These are phyloP conservation scores for Semnornis frantzii DNA, from an alignment of 2,113 vertebrate species.

Conservation along the genomic window DNA sequence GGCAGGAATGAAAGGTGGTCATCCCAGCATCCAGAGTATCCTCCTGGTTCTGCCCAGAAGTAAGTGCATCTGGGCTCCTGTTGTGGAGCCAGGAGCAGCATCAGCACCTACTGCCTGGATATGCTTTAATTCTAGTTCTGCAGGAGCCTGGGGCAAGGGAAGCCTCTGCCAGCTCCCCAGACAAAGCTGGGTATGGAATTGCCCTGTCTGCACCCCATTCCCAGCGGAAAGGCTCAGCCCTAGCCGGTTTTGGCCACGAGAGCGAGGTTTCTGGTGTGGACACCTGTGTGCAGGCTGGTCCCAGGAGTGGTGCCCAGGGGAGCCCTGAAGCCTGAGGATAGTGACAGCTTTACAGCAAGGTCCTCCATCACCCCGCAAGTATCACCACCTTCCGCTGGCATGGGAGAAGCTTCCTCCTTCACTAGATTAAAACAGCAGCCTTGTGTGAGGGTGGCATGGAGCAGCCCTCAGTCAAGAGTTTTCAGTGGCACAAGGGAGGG, in stretches of 20 bases:
- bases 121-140: background rate
- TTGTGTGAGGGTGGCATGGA: background rate
- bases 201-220: background rate
- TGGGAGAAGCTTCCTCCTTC: background rate
- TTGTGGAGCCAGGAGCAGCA: background rate
- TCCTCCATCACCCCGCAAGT: background rate
- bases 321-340: background rate
- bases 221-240: background rate
- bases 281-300: background rate
- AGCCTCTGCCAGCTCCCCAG: background rate
- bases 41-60: background rate
- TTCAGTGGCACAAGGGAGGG: background rate
- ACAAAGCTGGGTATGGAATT: background rate
- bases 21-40: background rate
- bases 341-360: rapidly evolving
- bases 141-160: background rate
- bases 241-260: background rate
- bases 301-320: background rate
- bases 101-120: rapidly evolving
- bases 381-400: background rate
- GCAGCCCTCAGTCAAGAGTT: background rate
- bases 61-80: background rate
- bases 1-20: background rate
- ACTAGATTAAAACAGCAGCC: background rate
- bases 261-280: background rate